These are phyloP conservation scores for Eulemur macaco DNA, from an alignment of 2,113 vertebrate genomes.

Conservation along the genomic window DNA sequence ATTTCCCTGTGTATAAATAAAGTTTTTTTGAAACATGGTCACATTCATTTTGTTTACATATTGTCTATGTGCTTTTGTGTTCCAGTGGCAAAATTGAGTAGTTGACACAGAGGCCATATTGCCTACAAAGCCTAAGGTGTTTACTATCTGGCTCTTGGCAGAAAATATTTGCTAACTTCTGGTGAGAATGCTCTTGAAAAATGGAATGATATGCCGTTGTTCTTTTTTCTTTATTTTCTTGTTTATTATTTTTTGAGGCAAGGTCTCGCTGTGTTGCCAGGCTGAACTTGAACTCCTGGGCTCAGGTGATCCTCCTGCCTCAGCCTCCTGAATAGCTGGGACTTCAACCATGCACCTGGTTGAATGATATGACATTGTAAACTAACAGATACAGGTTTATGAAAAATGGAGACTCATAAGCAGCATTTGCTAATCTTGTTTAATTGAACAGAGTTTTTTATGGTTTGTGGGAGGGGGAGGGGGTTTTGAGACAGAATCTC, in stretches of 20 bases:
- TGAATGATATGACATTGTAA: not conserved
- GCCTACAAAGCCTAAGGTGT: not conserved
- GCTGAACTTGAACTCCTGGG: no score
- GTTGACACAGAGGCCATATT: not conserved
- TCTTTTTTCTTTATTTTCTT: no score
- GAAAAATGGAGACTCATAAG: not conserved
- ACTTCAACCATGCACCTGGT: no score
- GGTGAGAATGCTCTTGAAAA: constrained; percentile 8
- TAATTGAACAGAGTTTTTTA: not conserved
- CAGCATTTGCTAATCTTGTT: not conserved
- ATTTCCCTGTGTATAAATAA: not conserved
- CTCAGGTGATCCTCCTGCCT: no score
- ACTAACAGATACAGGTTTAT: not conserved
- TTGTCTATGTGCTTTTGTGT: not conserved
- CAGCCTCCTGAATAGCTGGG: no score
- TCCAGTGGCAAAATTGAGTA: not conserved
- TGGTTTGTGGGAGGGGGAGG: no score
- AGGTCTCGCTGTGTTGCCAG: no score
- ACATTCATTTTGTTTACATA: not conserved
- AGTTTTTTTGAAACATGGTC: not conserved
- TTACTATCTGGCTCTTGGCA: not conserved
- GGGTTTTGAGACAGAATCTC: no score
- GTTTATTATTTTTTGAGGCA: no score
- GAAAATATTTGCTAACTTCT: not conserved
- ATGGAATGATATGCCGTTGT: not conserved